These are phyloP conservation scores for Copidosoma aretas DNA, from an alignment of 2,888 invertebrate species.

Conservation along the genomic window DNA sequence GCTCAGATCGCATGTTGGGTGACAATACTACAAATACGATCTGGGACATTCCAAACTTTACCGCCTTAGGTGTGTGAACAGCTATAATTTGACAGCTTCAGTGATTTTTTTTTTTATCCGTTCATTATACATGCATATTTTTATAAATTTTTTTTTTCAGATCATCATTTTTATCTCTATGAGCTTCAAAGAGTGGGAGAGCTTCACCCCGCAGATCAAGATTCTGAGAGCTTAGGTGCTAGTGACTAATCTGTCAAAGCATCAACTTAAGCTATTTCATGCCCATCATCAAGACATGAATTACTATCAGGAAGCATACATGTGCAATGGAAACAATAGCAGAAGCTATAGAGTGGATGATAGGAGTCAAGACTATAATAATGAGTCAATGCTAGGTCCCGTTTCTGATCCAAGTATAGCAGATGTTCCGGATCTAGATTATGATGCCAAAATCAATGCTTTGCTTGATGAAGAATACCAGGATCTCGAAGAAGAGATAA, in stretches of 20 bases:
- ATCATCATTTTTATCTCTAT: neutral
- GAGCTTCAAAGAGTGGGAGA: neutral
- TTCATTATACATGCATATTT: neutral
- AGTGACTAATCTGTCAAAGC: neutral
- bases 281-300: conserved; percentile 30
- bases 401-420: conserved; percentile 5
- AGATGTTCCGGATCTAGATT: conserved; percentile 18
- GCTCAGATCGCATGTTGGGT: no score
- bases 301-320: conserved; percentile 23
- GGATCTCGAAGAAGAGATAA: conserved; percentile 6
- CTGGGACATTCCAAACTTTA: no score
- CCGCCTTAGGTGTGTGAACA: no score
- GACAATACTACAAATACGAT: no score
- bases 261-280: neutral
- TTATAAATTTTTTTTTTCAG: neutral
- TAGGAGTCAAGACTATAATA: neutral
- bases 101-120: neutral
- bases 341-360: neutral
- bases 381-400: conserved; percentile 20
- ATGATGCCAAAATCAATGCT: conserved; percentile 29
- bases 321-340: neutral
- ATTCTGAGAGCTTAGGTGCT: neutral
- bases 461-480: conserved; percentile 26
- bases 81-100: no score
- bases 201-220: no score